Evolutionary conservation across 2,113 vertebrate genomes (phyloP).

Genomic region (Cochlearius cochlearius): DNA sequence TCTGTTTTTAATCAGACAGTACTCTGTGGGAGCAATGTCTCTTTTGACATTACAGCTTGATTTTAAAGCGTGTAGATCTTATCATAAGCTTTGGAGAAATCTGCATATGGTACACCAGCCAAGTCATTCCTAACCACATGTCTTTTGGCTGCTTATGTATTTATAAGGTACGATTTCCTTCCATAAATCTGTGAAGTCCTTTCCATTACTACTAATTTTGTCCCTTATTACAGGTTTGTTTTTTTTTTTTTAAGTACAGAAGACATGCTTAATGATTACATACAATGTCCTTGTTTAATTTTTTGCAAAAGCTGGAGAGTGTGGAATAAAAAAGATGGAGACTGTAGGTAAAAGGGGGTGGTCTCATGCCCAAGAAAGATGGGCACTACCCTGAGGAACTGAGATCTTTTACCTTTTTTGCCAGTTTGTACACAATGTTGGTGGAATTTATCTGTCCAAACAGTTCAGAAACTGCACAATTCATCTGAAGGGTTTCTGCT

Average conservation of each 20-base stretch:
- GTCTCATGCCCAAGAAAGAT: not conserved
- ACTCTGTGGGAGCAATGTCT: not conserved
- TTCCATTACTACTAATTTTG: not conserved
- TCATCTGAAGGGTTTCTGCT: not conserved
- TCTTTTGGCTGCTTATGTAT: not conserved
- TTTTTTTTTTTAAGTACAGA: not conserved
- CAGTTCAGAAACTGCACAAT: not conserved
- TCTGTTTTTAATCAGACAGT: not conserved
- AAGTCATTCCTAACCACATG: not conserved
- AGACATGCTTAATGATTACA: not conserved
- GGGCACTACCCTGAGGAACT: not conserved
- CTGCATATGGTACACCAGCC: not conserved
- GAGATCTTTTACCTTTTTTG: not conserved
- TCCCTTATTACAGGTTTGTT: not conserved
- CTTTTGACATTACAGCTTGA: not conserved
- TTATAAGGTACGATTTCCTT: not conserved
- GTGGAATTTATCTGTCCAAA: not conserved
- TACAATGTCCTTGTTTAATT: not conserved
- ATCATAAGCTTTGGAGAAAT: not conserved
- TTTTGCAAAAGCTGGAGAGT: not conserved
- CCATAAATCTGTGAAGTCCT: not conserved
- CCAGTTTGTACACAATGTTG: not conserved
- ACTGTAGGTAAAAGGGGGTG: not conserved
- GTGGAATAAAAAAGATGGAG: not conserved
- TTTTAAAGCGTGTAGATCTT: not conserved